Conservation (phyloP, 2,888 invertebrate species). For the Globia sparganii region DNA sequence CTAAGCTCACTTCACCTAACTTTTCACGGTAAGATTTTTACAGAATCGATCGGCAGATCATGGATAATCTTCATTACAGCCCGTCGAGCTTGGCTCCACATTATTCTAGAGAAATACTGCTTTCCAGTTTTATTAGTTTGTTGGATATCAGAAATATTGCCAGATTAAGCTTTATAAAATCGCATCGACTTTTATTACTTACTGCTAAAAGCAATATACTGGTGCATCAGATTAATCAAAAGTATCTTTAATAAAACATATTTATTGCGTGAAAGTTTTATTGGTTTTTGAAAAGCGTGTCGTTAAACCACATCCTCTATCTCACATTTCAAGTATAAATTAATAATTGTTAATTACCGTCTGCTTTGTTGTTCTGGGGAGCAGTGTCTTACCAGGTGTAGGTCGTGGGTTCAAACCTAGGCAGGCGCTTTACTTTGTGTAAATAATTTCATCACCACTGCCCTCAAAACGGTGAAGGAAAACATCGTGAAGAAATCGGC, state of each 20-base stretch:
- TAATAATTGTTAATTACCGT: not conserved
- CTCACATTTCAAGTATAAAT: not conserved
- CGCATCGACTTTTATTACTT: not conserved
- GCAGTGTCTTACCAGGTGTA: too few species aligned
- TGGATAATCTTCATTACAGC: not conserved
- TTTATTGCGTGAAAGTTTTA: slow-evolving; percentile 41
- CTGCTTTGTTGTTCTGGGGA: too few species aligned
- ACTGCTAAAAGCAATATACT: not conserved
- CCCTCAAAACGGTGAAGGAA: too few species aligned
- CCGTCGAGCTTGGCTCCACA: not conserved
- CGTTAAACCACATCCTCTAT: not conserved
- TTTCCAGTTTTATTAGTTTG: not conserved
- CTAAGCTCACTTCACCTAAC: too few species aligned
- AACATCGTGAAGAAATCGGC: too few species aligned
- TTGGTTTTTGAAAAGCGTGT: slow-evolving; percentile 14
- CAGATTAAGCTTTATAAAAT: not conserved
- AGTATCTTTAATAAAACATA: slow-evolving; percentile 11
- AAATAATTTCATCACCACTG: too few species aligned
- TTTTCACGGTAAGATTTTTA: too few species aligned
- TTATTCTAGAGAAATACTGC: not conserved
- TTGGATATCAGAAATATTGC: not conserved
- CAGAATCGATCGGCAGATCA: too few species aligned
- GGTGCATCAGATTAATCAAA: not conserved
- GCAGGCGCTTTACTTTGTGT: too few species aligned
- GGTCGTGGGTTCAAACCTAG: too few species aligned